phyloP scores from a whole-genome alignment of 2,888 invertebrate genomes.

The Automeris io region DNA sequence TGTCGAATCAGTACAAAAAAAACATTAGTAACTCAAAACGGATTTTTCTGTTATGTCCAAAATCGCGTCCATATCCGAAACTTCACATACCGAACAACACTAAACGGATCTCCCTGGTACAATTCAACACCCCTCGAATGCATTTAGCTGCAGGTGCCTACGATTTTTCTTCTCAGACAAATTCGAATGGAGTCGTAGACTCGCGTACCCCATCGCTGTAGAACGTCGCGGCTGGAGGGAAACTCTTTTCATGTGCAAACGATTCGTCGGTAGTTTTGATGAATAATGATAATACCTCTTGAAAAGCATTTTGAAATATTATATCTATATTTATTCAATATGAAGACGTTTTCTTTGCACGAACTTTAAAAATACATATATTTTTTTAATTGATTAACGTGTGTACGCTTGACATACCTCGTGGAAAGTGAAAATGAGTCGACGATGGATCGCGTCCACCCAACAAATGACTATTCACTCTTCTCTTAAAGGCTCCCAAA shows the following conservation, averaged over 20 bases:
- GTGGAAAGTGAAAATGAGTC: no score
- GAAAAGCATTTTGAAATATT: slow-evolving; percentile 5
- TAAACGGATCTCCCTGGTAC: slow-evolving; percentile 16
- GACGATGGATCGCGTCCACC: no score
- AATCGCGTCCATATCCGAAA: no score
- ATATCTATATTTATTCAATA: not conserved
- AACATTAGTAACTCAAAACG: no score
- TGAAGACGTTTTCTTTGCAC: not conserved
- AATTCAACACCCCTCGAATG: slow-evolving; percentile 37
- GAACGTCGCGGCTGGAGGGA: slow-evolving; percentile 18
- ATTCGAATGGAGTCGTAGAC: slow-evolving; percentile 51
- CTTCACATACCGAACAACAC: no score
- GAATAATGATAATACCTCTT: slow-evolving; percentile 19
- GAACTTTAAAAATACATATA: no score
- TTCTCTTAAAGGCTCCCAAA: no score
- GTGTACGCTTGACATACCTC: no score
- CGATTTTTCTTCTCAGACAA: slow-evolving; percentile 67
- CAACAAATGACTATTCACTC: no score
- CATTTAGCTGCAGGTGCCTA: slow-evolving; percentile 72
- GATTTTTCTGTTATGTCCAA: no score
- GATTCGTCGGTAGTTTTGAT: slow-evolving; percentile 11
- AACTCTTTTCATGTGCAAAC: slow-evolving; percentile 15
- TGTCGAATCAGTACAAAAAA: no score
- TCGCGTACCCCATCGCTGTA: slow-evolving; percentile 30
- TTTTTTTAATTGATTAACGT: no score